Evolutionary conservation across 2,888 invertebrate genomes (phyloP), one percentile per base, ranked within the genome.

Genomic region (Epirrhoe alternata): DNA sequence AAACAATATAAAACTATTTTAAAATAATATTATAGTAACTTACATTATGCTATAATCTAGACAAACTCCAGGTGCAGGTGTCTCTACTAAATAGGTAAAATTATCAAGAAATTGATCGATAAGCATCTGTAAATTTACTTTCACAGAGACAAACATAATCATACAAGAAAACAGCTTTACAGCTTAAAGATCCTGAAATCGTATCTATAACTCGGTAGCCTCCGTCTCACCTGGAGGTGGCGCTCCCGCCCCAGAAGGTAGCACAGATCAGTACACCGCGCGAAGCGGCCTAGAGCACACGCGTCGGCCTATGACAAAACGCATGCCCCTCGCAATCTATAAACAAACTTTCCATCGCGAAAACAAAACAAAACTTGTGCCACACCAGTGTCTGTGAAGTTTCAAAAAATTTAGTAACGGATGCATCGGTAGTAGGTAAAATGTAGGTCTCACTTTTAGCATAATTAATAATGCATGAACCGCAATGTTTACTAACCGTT

Each of bases 181-280:
- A 56, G 5, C 7, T 1, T 17, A n/a, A 33, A 38, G 57, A 47
- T 10, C n/a, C 38, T 63, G 12, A 68, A 76, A 78, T 72, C 81
- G 76, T 76, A 80, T 82, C 81, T 78, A 77, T 70, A 71, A 68
- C 74, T 79, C 81, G 68, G 69, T 77, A 81, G 77, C 75, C 80
- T 73, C 77, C 74, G 69, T 73, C 78, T 81, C 77, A 87, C 87
- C 87, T 87, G 86, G 69, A 77, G 81, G 77, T 77, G 81, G 80
- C 79, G 77, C 81, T 77, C 77, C 78, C 82, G 80, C 69, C 75
- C 73, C 73, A 72, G 64, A 79, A 82, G 82, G 81, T 80, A 73
- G 47, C 14, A 47, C 16, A 70, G 73, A 71, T 76, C 87, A 86
- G 89, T 89, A 82, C 77, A 78, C 85, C 88, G 86, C 86, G 82